These are phyloP conservation scores for Epizoanthus stellaris DNA, from an alignment of 92 coral and sea anemone genomes.

Conservation along the genomic window DNA sequence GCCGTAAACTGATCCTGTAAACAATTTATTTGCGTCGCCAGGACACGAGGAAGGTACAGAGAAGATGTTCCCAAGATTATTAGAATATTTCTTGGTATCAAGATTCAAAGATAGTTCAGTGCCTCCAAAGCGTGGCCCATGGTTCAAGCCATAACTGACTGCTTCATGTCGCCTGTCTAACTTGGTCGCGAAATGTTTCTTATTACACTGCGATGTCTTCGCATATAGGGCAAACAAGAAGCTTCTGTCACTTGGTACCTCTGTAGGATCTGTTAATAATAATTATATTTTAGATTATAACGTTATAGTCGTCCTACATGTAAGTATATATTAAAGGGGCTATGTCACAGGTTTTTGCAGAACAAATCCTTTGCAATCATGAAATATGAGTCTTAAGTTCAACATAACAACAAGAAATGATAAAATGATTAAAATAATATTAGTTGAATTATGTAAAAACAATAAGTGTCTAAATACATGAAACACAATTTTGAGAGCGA, in stretches of 20 bases:
- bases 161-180: neutral
- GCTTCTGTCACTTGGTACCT: slow-evolving; percentile 13
- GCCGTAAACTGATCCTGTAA: neutral
- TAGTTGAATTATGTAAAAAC: too few relatives aligned
- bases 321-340: too few relatives aligned
- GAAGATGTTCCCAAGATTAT: neutral
- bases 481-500: too few relatives aligned
- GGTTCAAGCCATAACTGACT: neutral
- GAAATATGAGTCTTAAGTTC: too few relatives aligned
- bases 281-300: neutral
- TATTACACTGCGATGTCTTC: neutral
- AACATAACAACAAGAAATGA: too few relatives aligned
- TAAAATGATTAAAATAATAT: neutral
- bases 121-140: neutral
- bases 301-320: neutral
- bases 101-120: neutral
- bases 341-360: too few relatives aligned
- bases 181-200: neutral
- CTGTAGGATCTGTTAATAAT: neutral
- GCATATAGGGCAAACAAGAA: neutral
- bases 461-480: too few relatives aligned
- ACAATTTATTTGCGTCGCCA: neutral
- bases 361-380: too few relatives aligned
- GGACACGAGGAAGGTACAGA: neutral
- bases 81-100: neutral